Evolutionary conservation across 2,888 invertebrate genomes (phyloP), one percentile per base, ranked within the genome.

Genomic region (Aspidapion aeneum): DNA sequence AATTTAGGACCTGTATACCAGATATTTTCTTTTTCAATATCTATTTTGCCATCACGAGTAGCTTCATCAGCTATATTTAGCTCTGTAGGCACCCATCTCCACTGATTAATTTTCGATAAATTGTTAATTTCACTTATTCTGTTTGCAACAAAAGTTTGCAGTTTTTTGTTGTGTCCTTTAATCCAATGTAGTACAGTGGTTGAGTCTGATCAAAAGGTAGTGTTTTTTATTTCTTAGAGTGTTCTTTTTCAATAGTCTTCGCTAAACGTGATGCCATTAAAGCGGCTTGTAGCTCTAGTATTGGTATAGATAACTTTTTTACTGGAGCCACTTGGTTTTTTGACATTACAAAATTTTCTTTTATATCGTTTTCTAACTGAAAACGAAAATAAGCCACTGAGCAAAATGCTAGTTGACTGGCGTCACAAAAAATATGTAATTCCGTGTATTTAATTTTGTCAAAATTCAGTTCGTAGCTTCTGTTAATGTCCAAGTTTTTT

Each of bases 331-430:
- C 52, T 52, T 52, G 52, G 16, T 52, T 52, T 52, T 18, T n/a
- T 18, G 52, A n/a, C 52, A 52, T 52, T 7, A 58, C 52, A 3
- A 52, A 9, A 52, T 3, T 7, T 18, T 5, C 52, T 52, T 18
- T 52, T 18, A 52, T 18, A 7, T n/a, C 17, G 3, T n/a, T n/a
- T 52, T 18, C 5, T 18, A 52, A n/a, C n/a, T 52, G 17, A 52
- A 9, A 52, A 7, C 52, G n/a, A 18, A 52, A 52, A 52, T 52
- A 52, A 5, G 52, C 52, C 16, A 52, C 52, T 18, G 49, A 9
- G 52, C 52, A 52, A n/a, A 52, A 52, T 52, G 52, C 52, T 52
- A 18, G 52, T n/a, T 52, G 17, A n/a, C 52, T 52, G 52, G 52
- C 52, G 16, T 52, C 52, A 35, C 12, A 35, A 35, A 35, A 35